Evolutionary conservation across 2,888 invertebrate species (phyloP).

Genomic region (Branchipolynoe longqiensis): DNA sequence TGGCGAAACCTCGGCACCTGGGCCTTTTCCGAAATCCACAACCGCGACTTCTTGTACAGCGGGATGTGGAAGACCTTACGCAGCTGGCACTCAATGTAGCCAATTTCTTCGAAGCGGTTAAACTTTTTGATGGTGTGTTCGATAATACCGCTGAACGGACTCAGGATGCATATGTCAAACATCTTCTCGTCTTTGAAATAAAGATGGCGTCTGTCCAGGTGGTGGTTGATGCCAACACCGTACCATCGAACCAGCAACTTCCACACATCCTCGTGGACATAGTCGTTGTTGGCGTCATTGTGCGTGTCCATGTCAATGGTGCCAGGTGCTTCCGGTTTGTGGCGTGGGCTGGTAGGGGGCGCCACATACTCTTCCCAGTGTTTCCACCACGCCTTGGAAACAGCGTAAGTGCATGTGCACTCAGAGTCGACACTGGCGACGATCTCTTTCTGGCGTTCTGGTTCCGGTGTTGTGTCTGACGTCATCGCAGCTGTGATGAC

Average conservation of each 20-base stretch:
- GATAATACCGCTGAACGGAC: constrained; percentile 68
- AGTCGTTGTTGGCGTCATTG: constrained; percentile 69
- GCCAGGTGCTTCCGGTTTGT: constrained; percentile 59
- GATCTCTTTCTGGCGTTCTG: constrained; percentile 61
- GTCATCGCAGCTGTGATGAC: not conserved
- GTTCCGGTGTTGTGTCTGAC: constrained; percentile 56
- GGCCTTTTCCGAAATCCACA: constrained; percentile 68
- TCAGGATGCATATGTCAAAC: constrained; percentile 67
- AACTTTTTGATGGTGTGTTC: constrained; percentile 67
- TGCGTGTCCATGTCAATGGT: constrained; percentile 65
- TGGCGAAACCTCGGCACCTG: constrained; percentile 67
- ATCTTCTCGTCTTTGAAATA: constrained; percentile 68
- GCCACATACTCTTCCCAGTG: constrained; percentile 67
- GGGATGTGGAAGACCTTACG: constrained; percentile 64
- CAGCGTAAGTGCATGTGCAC: constrained; percentile 68
- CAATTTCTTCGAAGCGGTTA: constrained; percentile 67
- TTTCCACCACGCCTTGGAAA: constrained; percentile 69
- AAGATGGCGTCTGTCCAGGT: constrained; percentile 68
- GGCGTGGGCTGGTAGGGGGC: constrained; percentile 41
- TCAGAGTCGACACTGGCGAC: constrained; percentile 62
- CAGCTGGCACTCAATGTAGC: constrained; percentile 67
- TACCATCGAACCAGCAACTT: constrained; percentile 70
- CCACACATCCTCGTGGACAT: constrained; percentile 71
- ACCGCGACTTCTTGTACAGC: constrained; percentile 61
- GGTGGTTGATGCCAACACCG: constrained; percentile 66